Conservation (phyloP, 2,113 vertebrate species). For the Leiothrix lutea region DNA sequence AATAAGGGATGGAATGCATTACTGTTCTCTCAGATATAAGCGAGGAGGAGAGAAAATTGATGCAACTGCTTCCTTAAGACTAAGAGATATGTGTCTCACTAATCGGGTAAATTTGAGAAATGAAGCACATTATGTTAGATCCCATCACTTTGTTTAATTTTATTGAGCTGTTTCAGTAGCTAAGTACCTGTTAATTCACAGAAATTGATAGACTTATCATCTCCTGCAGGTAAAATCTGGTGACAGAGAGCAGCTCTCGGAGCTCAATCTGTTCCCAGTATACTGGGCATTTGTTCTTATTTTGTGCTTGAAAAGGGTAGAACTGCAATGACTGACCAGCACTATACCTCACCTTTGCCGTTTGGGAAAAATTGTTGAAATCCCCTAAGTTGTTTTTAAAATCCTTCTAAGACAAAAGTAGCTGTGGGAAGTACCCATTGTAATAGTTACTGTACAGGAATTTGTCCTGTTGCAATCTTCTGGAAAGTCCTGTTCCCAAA, state of each 20-base stretch:
- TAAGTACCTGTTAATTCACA: background rate
- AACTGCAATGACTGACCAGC: background rate
- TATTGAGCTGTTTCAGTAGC: background rate
- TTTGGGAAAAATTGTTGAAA: background rate
- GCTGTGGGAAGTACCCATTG: background rate
- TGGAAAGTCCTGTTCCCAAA: background rate
- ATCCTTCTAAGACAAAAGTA: background rate
- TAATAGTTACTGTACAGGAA: background rate
- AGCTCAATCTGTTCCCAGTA: background rate
- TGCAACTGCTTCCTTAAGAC: background rate
- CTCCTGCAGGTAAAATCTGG: background rate
- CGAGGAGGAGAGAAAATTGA: background rate
- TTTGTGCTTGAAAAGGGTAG: background rate
- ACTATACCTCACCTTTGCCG: background rate
- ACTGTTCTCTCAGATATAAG: background rate
- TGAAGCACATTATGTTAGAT: background rate
- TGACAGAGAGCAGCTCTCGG: background rate
- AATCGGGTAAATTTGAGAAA: background rate
- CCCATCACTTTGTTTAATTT: background rate
- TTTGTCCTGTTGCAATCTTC: background rate
- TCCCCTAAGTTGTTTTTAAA: background rate
- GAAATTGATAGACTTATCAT: background rate
- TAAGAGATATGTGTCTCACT: background rate
- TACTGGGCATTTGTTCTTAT: background rate
- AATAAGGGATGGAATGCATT: accelerated